phyloP scores from a whole-genome alignment of 2,113 vertebrate genomes.

The Tyrannus savana region DNA sequence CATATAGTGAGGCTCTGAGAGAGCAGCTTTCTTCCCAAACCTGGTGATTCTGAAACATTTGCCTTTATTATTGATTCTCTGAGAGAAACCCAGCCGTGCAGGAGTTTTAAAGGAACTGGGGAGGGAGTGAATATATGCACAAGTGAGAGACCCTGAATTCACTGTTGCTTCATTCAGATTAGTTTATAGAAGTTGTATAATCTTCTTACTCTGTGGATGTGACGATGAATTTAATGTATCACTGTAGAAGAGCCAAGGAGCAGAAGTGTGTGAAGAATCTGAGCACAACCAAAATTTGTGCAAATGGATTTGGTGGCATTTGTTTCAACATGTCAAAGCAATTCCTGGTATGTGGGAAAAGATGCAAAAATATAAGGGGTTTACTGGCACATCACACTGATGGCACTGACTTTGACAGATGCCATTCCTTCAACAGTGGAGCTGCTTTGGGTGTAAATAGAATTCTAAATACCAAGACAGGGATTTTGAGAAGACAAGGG shows the following conservation, averaged over 20 bases:
- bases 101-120: background rate
- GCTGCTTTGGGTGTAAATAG: background rate
- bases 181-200: background rate
- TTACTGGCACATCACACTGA: conserved; percentile 25
- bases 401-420: conserved; percentile 14
- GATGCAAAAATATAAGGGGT: conserved; percentile 31
- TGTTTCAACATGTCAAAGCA: conserved; percentile 36
- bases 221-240: background rate
- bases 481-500: background rate
- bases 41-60: background rate
- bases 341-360: conserved; percentile 13
- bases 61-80: background rate
- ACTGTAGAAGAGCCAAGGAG: background rate
- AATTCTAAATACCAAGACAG: conserved; percentile 7
- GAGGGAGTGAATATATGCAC: background rate
- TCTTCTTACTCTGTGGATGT: background rate
- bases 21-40: background rate
- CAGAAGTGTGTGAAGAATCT: background rate
- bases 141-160: background rate
- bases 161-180: background rate
- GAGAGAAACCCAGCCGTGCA: background rate
- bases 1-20: background rate
- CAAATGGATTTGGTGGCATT: background rate
- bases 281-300: background rate
- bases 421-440: background rate